phyloP scores from a whole-genome alignment of 2,113 vertebrate genomes.

The Gallinago jamesoni region DNA sequence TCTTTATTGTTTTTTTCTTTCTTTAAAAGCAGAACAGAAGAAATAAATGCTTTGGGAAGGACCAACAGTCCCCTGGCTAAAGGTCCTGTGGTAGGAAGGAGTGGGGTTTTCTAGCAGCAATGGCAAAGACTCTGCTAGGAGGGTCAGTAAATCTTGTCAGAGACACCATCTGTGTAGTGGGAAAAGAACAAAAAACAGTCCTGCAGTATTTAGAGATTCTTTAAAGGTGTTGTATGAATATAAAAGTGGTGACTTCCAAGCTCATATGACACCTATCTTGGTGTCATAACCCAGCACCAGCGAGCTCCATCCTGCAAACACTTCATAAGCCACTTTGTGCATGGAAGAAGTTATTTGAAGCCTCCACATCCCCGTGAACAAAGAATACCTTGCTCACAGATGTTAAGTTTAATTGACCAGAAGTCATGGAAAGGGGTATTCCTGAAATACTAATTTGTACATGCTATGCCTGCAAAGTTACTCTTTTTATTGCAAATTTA shows the following conservation, averaged over 20 bases:
- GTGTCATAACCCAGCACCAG: background rate
- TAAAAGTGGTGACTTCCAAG: background rate
- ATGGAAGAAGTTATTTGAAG: background rate
- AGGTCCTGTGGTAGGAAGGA: background rate
- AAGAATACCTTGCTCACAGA: background rate
- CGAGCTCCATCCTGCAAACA: background rate
- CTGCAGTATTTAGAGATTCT: background rate
- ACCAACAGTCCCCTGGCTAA: background rate
- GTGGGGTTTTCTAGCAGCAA: background rate
- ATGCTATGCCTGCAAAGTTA: background rate
- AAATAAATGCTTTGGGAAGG: background rate
- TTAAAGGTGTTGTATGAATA: background rate
- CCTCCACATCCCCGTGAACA: background rate
- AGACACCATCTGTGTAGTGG: background rate
- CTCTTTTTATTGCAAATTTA: background rate
- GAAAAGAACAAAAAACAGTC: background rate
- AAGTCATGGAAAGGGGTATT: background rate
- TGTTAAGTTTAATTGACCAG: background rate
- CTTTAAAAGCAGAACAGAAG: background rate
- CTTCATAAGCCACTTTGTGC: background rate
- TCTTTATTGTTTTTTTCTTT: background rate
- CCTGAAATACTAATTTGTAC: background rate
- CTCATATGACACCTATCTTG: background rate
- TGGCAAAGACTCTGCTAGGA: background rate
- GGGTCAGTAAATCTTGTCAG: background rate